Conservation (phyloP, 2,113 vertebrate species). For the Cololabis saira region DNA sequence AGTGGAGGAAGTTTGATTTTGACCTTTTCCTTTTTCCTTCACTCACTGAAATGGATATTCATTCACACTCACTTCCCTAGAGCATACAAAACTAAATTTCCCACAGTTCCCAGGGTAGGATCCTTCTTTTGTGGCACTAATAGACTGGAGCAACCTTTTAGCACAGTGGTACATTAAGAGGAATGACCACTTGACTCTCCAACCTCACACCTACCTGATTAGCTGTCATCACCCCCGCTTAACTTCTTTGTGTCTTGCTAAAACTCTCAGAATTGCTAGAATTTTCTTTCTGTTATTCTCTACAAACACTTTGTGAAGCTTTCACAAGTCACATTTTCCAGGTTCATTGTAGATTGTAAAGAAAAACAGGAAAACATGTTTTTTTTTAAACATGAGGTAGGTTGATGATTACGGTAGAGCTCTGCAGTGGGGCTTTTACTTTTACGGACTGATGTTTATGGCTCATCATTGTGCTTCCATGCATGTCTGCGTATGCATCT, state of each 20-base stretch:
- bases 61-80: conserved; percentile 39
- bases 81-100: conserved; percentile 61
- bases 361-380: background rate
- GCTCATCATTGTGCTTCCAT: conserved; percentile 32
- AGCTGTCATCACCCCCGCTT: conserved; percentile 65
- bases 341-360: background rate
- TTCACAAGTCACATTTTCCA: background rate
- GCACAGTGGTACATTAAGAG: conserved; percentile 16
- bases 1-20: conserved; percentile 37
- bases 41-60: background rate
- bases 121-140: conserved; percentile 39
- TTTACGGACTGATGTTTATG: conserved; percentile 35
- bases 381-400: conserved; percentile 30
- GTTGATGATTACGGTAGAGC: conserved; percentile 50
- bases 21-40: conserved; percentile 55
- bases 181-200: conserved; percentile 45
- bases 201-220: conserved; percentile 60
- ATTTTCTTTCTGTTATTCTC: background rate
- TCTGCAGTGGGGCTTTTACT: conserved; percentile 52
- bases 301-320: background rate
- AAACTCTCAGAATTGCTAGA: too few relatives aligned
- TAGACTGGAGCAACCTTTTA: conserved; percentile 48
- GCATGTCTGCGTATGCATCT: conserved; percentile 21
- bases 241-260: background rate
- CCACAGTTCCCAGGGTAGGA: conserved; percentile 51